phyloP scores from a whole-genome alignment of 2,113 vertebrate genomes.

The Poicephalus meyeri region DNA sequence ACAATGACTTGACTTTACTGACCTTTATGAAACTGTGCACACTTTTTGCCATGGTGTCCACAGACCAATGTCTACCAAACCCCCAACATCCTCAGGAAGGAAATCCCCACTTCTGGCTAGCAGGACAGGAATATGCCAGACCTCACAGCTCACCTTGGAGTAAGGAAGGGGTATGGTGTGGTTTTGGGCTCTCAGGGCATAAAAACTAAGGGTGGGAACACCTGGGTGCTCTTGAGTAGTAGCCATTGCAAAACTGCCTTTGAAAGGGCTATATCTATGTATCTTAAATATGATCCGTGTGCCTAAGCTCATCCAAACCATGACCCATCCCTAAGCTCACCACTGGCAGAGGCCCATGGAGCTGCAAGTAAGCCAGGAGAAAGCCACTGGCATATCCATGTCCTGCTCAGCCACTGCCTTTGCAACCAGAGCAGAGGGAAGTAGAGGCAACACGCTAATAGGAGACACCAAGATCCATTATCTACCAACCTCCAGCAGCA shows the following conservation, averaged over 20 bases:
- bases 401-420: neutral
- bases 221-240: neutral
- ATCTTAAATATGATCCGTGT: accelerated
- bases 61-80: neutral
- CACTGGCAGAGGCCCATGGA: accelerated
- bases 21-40: neutral
- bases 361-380: neutral
- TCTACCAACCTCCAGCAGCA: neutral
- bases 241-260: neutral
- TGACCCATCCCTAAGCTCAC: neutral
- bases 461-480: neutral
- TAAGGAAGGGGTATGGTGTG: neutral
- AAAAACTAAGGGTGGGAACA: neutral
- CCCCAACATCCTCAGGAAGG: neutral
- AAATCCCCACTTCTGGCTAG: neutral
- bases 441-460: neutral
- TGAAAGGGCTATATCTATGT: neutral
- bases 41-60: neutral
- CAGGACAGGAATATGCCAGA: neutral
- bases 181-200: neutral
- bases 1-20: neutral
- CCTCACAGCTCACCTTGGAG: accelerated
- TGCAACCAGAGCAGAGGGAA: neutral
- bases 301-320: neutral
- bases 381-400: accelerated